Base-by-base conservation (phyloP, 2,113 vertebrate species). In the Charina bottae region DNA sequence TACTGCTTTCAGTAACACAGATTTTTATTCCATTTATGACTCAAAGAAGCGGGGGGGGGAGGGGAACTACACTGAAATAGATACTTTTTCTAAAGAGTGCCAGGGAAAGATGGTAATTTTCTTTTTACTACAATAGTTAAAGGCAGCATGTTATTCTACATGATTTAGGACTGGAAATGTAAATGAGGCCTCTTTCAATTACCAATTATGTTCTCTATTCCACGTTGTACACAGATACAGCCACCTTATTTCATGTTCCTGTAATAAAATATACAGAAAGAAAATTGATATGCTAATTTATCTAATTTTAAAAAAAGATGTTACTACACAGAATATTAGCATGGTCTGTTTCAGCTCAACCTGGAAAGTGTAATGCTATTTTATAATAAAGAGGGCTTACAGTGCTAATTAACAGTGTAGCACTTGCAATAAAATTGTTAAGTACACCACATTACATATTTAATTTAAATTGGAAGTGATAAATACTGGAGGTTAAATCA, bases 391-490 rank as follows among this genome's bases (percentile, higher is more conserved):
- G 68, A 83, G 62, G 83, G 84, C 83, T 93, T 91, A 86, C 55
- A 89, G 46, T 83, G 54, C 83, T 93, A 91, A 93, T 93, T 93
- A 89, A 91, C 83, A 86, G 28, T 7, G 55, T 86, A 10, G 62
- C 87, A 33, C 10, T 91, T 91, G 89, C 62, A 72, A 86, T 89
- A 89, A 93, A 93, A 59, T 89, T 89, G 87, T 46, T 91, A 89
- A 93, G 90, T 78, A 42, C 60, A 93, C 86, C 91, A 55, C 55
- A 89, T 62, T 89, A 55, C 42, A 89, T 42, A 89, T 89, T 93
- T 91, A 86, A 91, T 91, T 93, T 58, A 93, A 93, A 93, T 89
- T 37, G 87, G 86, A 93, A 93, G 60, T 93, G 93, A 93, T 93
- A 93, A 86, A 91, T 93, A 89, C 88, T 89, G 83, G 33, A 86